A percentile compares a stretch with the other conserved stretches of the same genome.
These are phyloP conservation scores for Streptopelia turtur DNA, from an alignment of 2,797 vertebrate species.

Conservation along the genomic window DNA sequence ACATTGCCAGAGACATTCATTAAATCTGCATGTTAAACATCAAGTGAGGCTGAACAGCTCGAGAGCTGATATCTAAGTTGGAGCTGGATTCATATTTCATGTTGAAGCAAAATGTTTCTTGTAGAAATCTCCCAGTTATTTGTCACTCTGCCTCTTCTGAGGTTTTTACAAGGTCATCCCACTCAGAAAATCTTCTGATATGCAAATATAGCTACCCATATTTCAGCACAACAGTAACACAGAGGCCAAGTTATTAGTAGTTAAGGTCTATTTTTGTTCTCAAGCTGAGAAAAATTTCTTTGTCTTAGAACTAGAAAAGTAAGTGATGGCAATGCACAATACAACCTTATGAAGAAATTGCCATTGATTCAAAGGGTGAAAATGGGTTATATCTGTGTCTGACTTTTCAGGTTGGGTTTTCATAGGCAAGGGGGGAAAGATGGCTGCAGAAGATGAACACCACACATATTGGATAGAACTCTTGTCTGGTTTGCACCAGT, in stretches of 20 bases:
- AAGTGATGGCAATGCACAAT: background rate
- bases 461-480: background rate
- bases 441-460: background rate
- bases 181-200: background rate
- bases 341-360: background rate
- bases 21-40: conserved; percentile 43
- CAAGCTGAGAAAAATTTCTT: background rate
- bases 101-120: conserved; percentile 4
- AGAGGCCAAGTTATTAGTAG: background rate
- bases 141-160: background rate
- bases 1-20: conserved; percentile 4
- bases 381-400: background rate
- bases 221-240: background rate
- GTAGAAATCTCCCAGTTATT: background rate
- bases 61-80: background rate
- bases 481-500: background rate
- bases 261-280: background rate
- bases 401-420: background rate
- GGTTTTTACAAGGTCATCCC: background rate
- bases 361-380: background rate
- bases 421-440: background rate
- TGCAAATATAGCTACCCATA: background rate
- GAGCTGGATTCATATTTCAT: conserved; percentile 26
- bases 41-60: conserved; percentile 28
- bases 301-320: background rate